Conservation (phyloP, 1,140 invertebrate genomes). For the Cepaea nemoralis region DNA sequence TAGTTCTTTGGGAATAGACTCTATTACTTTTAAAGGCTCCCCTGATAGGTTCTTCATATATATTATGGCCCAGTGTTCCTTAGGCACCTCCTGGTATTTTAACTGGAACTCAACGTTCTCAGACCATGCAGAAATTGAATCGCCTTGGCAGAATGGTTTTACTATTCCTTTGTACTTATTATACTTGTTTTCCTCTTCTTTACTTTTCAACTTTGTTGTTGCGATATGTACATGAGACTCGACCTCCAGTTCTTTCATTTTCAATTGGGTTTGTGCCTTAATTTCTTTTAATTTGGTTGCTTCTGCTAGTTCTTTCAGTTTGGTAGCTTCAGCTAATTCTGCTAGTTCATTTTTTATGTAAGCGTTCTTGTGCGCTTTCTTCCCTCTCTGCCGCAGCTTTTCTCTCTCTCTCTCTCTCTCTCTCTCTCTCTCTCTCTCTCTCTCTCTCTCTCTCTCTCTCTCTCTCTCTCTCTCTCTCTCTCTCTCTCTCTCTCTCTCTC, state of each 20-base stretch:
- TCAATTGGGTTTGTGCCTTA: not conserved
- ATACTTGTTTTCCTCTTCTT: too few relatives aligned
- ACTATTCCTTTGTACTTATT: too few relatives aligned
- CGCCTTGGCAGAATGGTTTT: too few relatives aligned
- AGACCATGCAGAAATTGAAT: too few relatives aligned
- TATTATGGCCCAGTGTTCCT: too few relatives aligned
- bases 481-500: constrained; percentile 2
- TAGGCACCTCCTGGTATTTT: too few relatives aligned
- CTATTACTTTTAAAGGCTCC: too few relatives aligned
- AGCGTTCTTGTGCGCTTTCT: not conserved
- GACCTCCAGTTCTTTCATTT: not conserved
- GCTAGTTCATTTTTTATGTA: too few relatives aligned
- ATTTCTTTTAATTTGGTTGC: not conserved
- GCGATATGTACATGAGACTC: not conserved
- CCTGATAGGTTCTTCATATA: too few relatives aligned
- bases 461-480: constrained; percentile 7
- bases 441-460: constrained; percentile 24
- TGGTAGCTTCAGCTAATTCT: not conserved
- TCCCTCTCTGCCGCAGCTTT: not conserved
- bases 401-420: constrained; percentile 33
- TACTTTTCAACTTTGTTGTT: not conserved
- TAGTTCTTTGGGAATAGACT: too few relatives aligned
- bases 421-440: constrained; percentile 36
- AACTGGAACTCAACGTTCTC: too few relatives aligned
- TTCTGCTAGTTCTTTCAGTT: not conserved